Conservation (phyloP, 2,797 vertebrate genomes). For the Rhynchotus rufescens region DNA sequence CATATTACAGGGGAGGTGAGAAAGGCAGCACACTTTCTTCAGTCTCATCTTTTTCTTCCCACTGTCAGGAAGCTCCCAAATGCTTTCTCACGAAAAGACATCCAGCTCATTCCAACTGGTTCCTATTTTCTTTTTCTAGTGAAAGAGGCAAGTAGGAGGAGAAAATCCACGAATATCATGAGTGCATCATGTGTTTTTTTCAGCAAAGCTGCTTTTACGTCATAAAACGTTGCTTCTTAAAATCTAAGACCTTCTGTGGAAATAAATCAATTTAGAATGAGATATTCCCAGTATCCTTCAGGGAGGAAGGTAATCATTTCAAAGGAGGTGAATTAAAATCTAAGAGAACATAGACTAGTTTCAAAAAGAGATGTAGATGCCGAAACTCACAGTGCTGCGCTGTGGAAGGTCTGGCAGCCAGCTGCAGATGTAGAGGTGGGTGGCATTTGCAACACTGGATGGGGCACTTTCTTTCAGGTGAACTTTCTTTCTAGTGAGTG, state of each 20-base stretch:
- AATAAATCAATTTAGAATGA: not conserved
- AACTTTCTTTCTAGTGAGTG: not conserved
- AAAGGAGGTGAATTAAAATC: not conserved
- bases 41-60: conserved; percentile 32
- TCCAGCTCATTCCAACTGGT: not conserved
- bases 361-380: not conserved
- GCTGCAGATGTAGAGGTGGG: not conserved
- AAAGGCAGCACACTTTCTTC: conserved; percentile 33
- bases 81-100: conserved; percentile 24
- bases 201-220: not conserved
- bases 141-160: conserved; percentile 41
- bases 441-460: not conserved
- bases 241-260: not conserved
- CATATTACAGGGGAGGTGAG: conserved; percentile 59
- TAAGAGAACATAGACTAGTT: not conserved
- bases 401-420: not conserved
- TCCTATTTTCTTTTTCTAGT: conserved; percentile 36
- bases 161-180: conserved; percentile 18
- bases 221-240: not conserved
- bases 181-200: not conserved
- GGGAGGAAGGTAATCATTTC: not conserved
- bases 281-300: rapidly evolving
- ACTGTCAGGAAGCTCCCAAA: conserved; percentile 33
- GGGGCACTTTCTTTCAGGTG: not conserved
- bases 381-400: not conserved